Evolutionary conservation across 1,140 invertebrate species (phyloP).

Genomic region (Cydia fagiglandana): DNA sequence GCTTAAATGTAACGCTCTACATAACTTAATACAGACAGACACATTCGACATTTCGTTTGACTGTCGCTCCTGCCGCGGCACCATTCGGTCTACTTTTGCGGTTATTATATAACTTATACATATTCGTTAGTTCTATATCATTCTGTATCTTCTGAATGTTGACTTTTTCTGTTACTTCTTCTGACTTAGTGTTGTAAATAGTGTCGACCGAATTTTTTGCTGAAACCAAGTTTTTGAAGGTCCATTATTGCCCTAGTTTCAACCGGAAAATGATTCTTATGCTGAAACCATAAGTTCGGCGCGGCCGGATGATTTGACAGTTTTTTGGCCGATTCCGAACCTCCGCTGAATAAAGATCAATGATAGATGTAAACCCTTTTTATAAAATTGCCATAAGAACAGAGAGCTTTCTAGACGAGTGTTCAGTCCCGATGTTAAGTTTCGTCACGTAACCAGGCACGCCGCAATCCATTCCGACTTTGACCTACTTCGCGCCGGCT

Average conservation of each 20-base stretch:
- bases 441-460: constrained; percentile 50
- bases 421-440: constrained; percentile 14
- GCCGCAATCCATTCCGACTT: constrained; percentile 59
- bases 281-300: no score
- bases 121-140: neutral
- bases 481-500: constrained; percentile 64
- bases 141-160: neutral
- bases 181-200: neutral
- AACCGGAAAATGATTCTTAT: no score
- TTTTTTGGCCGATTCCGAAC: no score
- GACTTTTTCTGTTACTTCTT: no score
- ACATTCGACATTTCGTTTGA: constrained; percentile 43
- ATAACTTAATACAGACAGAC: constrained; percentile 40
- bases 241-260: no score
- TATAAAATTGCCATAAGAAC: neutral
- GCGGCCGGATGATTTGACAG: no score
- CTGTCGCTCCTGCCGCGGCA: constrained; percentile 34
- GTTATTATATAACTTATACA: constrained; percentile 16
- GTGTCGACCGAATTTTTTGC: no score
- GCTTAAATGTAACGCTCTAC: constrained; percentile 50
- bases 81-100: constrained; percentile 37
- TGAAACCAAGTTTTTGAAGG: no score
- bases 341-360: no score
- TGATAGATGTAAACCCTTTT: neutral
- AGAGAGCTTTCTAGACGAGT: constrained; percentile 3